These are phyloP conservation scores for Neodontobutis hainanensis DNA, from an alignment of 2,113 vertebrate genomes.

Conservation along the genomic window DNA sequence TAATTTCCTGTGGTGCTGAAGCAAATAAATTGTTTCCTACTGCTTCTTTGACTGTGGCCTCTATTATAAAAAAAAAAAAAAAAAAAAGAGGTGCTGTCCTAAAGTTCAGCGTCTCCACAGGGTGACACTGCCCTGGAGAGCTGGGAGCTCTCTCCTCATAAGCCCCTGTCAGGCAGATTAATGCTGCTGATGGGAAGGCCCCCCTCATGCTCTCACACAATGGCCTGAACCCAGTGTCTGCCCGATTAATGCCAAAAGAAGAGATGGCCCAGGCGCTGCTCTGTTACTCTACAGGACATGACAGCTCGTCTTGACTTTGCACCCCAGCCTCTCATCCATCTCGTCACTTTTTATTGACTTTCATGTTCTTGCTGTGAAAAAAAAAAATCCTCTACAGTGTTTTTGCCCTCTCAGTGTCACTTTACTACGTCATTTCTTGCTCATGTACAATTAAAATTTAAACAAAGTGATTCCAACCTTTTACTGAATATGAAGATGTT, in stretches of 20 bases:
- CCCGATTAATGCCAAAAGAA: constrained; percentile 62
- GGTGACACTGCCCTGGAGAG: constrained; percentile 65
- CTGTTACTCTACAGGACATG: constrained; percentile 46
- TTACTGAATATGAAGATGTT: constrained; percentile 1
- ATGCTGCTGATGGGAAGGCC: constrained; percentile 45
- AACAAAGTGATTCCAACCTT: background rate
- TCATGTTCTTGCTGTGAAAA: constrained; percentile 26
- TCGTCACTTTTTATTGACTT: constrained; percentile 14
- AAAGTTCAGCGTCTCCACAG: constrained; percentile 24
- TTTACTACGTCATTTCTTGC: constrained; percentile 8
- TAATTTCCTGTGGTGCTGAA: constrained; percentile 22
- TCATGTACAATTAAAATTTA: too few species aligned
- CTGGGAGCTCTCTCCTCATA: constrained; percentile 59
- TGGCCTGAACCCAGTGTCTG: constrained; percentile 48
- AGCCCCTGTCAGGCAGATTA: constrained; percentile 68
- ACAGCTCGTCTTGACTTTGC: constrained; percentile 51
- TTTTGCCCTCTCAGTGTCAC: background rate
- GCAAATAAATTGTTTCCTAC: constrained; percentile 11
- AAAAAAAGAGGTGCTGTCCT: constrained; percentile 7
- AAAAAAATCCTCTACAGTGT: constrained; percentile 9
- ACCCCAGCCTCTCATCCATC: constrained; percentile 36
- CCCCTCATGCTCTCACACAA: constrained; percentile 8
- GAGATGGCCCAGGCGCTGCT: constrained; percentile 32
- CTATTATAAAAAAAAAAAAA: background rate
- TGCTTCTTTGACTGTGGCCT: background rate